Evolutionary conservation across 1,140 invertebrate species (phyloP), one percentile per base, ranked within the genome.

Genomic region (Metaphire vulgaris): DNA sequence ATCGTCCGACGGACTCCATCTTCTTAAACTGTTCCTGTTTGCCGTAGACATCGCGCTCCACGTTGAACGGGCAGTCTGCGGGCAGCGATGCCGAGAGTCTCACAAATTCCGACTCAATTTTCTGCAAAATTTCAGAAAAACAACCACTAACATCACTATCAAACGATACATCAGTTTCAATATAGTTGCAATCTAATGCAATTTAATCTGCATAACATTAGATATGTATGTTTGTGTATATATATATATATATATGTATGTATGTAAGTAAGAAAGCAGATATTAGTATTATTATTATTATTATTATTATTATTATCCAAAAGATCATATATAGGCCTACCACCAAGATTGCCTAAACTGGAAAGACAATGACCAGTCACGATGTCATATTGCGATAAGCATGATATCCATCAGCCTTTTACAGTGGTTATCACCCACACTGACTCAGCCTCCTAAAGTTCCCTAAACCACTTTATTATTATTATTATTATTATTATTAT

Each of bases 21-120:
- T 79, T 76, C 74, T 85, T 84, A 32, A 82, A 78, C 34, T 80
- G 78, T 85, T 96, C 92, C 81, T 95, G 92, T 0, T 91, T 90
- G 68, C 90, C 90, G 85, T 93, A 95, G 33, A 95, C 91, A 86
- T 97, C 94, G 79, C 94, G 89, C 73, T 90, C 89, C 2, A 92
- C 90, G 86, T 95, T 92, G 83, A 97, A 92, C 15, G 93, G 94
- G 85, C 95, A 97, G 84, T 94, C 92, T 79, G 94, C 82, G 1
- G 93, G 93, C 72, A 96, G 84, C 75, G 90, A 89, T n/a, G 91
- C 90, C 85, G 41, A 56, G 21, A 56, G 6, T 56, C 6, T 56
- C 21, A 21, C 41, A 56, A 56, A 56, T 56, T 56, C 41, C 41
- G 41, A 21, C 21, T 56, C 41, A 21, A 56, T 56, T 56, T 56